Conservation (phyloP, 2,113 vertebrate genomes). For the Egretta garzetta region DNA sequence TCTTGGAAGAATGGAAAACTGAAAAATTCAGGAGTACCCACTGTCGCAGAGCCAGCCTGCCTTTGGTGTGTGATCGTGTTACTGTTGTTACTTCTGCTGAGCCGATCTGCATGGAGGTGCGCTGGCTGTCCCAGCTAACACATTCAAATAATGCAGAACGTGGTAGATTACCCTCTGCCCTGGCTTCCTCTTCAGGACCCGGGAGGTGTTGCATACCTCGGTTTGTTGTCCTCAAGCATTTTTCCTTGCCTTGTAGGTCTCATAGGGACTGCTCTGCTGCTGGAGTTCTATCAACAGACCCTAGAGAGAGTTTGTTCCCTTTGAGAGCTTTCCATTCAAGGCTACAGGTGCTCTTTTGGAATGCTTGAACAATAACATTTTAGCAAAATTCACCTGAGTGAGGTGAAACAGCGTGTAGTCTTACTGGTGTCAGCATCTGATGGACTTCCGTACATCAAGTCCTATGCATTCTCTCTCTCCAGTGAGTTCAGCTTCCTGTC, state of each 20-base stretch:
- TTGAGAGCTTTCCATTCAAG: not conserved
- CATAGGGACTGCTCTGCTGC: not conserved
- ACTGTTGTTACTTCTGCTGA: not conserved
- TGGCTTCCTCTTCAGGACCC: not conserved
- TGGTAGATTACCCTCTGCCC: not conserved
- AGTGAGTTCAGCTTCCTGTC: not conserved
- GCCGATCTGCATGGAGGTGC: not conserved
- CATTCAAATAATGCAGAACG: rapidly evolving
- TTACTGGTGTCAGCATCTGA: not conserved
- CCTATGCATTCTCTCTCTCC: not conserved
- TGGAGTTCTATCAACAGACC: not conserved
- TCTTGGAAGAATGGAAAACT: not conserved
- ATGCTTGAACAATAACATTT: not conserved
- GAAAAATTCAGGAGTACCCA: not conserved
- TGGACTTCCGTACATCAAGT: not conserved
- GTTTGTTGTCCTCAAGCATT: not conserved
- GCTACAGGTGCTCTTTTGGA: not conserved
- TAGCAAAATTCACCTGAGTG: not conserved
- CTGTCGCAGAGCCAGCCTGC: not conserved
- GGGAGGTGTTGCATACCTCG: not conserved
- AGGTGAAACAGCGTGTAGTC: not conserved
- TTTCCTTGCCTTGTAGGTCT: not conserved
- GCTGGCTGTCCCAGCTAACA: not conserved
- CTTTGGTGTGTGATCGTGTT: not conserved
- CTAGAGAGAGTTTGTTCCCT: not conserved